A percentile compares a stretch with the other conserved stretches of the same genome.
phyloP scores from a whole-genome alignment of 2,797 vertebrate species.

The Toxotes lorentzi region DNA sequence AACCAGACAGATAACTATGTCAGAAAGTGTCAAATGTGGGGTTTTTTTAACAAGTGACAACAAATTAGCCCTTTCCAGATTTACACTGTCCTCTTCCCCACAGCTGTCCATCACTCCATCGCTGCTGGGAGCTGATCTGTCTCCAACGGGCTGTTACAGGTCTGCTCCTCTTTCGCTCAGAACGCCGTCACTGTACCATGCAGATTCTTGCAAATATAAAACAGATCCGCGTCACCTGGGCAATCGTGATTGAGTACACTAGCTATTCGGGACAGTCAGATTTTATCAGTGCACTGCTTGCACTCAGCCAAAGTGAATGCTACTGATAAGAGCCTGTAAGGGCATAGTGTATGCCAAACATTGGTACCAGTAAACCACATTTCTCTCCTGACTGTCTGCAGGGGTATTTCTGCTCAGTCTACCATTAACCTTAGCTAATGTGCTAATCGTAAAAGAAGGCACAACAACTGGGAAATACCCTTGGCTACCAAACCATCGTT shows the following conservation, averaged over 20 bases:
- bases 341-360: conserved; percentile 5
- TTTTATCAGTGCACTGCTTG: conserved; percentile 29
- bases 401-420: background rate
- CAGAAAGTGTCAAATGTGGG: conserved; percentile 19
- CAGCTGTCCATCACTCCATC: conserved; percentile 37
- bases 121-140: conserved; percentile 23
- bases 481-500: background rate
- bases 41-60: conserved; percentile 8
- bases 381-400: background rate
- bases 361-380: conserved; percentile 5
- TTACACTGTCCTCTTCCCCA: background rate
- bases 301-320: conserved; percentile 34
- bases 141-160: conserved; percentile 9
- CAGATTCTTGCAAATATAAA: conserved; percentile 19
- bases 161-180: conserved; percentile 25
- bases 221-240: conserved; percentile 5
- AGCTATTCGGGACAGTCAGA: conserved; percentile 13
- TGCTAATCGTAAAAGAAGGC: background rate
- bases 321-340: conserved; percentile 39
- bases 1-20: conserved; percentile 22
- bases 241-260: background rate
- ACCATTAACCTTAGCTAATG: background rate
- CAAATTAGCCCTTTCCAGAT: conserved; percentile 29
- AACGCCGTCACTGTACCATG: background rate
- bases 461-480: too few relatives aligned